phyloP scores from a whole-genome alignment of 2,113 vertebrate genomes.

The Serinus canaria region DNA sequence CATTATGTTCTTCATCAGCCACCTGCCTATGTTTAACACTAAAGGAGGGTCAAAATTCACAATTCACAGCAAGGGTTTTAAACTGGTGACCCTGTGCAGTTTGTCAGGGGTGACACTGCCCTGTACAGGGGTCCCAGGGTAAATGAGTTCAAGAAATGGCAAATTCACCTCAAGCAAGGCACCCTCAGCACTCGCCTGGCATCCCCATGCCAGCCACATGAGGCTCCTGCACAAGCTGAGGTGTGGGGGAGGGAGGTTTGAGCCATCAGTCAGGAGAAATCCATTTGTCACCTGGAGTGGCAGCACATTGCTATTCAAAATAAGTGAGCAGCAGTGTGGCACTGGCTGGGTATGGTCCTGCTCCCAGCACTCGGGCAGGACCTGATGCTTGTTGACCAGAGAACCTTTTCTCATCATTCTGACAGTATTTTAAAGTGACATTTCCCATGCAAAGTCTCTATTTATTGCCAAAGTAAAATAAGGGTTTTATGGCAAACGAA shows the following conservation, averaged over 20 bases:
- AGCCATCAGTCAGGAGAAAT: neutral
- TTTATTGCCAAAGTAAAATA: neutral
- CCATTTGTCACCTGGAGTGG: neutral
- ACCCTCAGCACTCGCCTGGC: neutral
- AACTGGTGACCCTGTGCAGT: neutral
- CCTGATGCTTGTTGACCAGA: neutral
- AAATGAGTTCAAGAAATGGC: neutral
- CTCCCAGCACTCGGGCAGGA: neutral
- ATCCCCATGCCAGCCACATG: accelerated
- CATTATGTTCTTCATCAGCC: neutral
- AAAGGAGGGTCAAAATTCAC: neutral
- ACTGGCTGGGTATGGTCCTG: accelerated
- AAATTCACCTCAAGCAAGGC: neutral
- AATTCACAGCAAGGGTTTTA: neutral
- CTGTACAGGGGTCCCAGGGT: accelerated
- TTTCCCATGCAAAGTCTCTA: neutral
- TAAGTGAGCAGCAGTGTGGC: neutral
- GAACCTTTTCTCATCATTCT: neutral
- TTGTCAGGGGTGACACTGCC: neutral
- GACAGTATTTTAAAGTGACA: neutral
- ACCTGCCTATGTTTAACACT: neutral
- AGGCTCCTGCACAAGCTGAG: neutral
- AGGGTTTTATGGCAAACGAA: neutral
- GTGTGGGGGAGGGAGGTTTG: neutral
- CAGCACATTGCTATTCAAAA: neutral